These are phyloP conservation scores for Hylyphantes graminicola DNA, from an alignment of 1,140 invertebrate species.

Conservation along the genomic window DNA sequence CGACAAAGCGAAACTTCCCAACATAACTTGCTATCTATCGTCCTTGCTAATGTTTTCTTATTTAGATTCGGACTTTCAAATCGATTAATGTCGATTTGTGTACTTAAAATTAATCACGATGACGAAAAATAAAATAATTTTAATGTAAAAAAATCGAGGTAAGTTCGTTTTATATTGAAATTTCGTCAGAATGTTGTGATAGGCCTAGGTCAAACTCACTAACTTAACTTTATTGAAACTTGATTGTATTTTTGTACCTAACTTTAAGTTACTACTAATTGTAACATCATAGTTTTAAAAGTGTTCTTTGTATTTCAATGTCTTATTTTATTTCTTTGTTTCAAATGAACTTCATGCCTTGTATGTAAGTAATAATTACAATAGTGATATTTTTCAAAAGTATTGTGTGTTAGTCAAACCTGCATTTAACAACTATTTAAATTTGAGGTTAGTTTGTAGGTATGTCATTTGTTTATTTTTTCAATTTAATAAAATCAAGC, in stretches of 20 bases:
- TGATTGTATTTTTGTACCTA: background rate
- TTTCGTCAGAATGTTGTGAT: background rate
- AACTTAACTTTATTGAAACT: background rate
- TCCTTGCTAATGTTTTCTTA: constrained; percentile 7
- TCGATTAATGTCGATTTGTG: background rate
- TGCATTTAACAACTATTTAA: no score
- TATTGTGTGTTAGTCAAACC: no score
- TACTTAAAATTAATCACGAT: background rate
- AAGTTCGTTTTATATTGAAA: background rate
- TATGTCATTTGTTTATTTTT: no score
- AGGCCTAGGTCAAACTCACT: constrained; percentile 55
- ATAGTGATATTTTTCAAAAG: no score
- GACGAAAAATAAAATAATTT: constrained; percentile 3
- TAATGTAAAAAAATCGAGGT: constrained; percentile 7
- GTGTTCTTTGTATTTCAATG: no score
- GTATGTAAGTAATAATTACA: no score
- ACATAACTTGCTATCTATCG: background rate
- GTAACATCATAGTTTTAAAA: no score
- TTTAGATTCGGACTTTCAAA: constrained; percentile 9
- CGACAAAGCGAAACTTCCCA: constrained; percentile 17
- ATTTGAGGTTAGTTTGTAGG: no score
- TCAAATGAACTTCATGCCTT: no score
- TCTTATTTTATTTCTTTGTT: no score
- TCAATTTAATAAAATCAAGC: no score
- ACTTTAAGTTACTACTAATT: background rate